Evolutionary conservation across 92 coral and sea anemone genomes (phyloP), one percentile per base, ranked within the genome.

Genomic region (Parazoanthus swiftii): DNA sequence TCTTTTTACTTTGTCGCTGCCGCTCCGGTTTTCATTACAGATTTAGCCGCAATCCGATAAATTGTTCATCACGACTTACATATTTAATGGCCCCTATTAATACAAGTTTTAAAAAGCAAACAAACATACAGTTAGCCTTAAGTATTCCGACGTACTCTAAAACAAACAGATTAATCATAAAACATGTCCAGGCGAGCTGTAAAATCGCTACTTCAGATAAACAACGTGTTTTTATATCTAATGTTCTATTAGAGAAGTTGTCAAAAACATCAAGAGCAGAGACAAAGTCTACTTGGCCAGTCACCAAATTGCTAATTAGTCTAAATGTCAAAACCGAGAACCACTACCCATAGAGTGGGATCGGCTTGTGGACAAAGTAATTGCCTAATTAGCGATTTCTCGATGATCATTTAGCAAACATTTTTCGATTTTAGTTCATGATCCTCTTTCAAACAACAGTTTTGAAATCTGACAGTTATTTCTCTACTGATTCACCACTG

Each of bases 1-100:
- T 38, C 4, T 9, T 56, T 11, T 43, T 71, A 77, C 87, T 84
- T 84, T 84, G 87, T 84, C 20, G 66, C 48, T 48, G 78, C 87
- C 87, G 87, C 87, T 50, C 15, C 65, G 66, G 35, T 84, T 70
- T 70, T 71, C 43, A 16, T 26, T 68, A n/a, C 58, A 46, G 77
- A 84, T 70, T 82, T 82, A 35, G 58, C 86, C 74, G 77, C 77
- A 67, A 67, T 67, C 77, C 86, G 51, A 67, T 82, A 70, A 46
- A 46, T 20, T 71, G 58, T 77, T 43, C 87, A 84, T 54, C 87
- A 50, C 74, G 87, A 71, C 46, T 21, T 44, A 70, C 59, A n/a
- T 54, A 33, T 20, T 26, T 82, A 67, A 82, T 82, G 75, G 76
- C 54, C 76, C 76, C 50, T 16, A 80, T 29, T 33, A 56, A 56